phyloP scores from a whole-genome alignment of 2,113 vertebrate species.

The Gavialis gangeticus region DNA sequence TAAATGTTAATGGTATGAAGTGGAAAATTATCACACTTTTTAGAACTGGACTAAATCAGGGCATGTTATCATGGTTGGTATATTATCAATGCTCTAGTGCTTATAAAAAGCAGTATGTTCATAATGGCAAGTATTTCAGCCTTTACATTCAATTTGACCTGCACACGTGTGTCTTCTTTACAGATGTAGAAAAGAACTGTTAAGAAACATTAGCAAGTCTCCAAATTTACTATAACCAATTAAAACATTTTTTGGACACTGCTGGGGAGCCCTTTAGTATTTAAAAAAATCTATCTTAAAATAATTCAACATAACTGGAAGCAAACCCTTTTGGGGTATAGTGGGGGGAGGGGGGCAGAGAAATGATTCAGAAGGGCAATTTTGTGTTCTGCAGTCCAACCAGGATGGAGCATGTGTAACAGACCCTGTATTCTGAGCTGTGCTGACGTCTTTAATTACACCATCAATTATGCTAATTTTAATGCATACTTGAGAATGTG shows the following conservation, averaged over 20 bases:
- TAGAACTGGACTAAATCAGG: background rate
- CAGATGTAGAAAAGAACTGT: too few relatives aligned
- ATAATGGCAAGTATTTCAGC: background rate
- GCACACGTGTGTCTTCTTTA: background rate
- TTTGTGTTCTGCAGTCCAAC: background rate
- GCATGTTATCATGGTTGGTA: background rate
- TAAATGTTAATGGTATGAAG: background rate
- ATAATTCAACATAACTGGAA: background rate
- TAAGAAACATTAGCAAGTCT: background rate
- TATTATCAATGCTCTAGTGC: background rate
- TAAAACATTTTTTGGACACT: background rate
- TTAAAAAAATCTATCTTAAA: background rate
- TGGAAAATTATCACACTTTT: background rate
- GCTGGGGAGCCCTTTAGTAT: background rate
- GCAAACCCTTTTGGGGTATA: background rate
- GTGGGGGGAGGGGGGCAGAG: background rate
- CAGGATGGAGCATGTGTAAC: background rate
- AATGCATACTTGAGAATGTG: constrained; percentile 65
- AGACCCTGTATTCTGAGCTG: constrained; percentile 37
- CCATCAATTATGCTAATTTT: constrained; percentile 66
- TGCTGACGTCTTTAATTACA: constrained; percentile 57
- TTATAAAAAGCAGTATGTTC: background rate
- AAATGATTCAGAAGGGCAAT: background rate
- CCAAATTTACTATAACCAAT: background rate
- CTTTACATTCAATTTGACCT: background rate